These are phyloP conservation scores for Erinaceus europaeus DNA, from an alignment of 2,113 vertebrate genomes.

Conservation along the genomic window DNA sequence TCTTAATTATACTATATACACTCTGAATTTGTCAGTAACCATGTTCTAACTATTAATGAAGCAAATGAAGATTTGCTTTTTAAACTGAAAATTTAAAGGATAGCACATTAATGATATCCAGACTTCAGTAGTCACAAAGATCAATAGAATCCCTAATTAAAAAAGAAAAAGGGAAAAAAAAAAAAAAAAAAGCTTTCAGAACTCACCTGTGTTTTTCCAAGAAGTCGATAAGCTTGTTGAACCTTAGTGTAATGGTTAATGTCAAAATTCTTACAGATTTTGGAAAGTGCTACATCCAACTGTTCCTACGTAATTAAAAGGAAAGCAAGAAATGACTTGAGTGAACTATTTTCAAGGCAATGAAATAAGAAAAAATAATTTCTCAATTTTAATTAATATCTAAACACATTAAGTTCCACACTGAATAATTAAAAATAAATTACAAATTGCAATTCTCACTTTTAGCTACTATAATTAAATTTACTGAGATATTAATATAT, in stretches of 20 bases:
- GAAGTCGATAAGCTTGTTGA: conserved; percentile 95
- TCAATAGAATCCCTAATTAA: not conserved
- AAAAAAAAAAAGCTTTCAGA: conserved; percentile 11
- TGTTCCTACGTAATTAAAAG: conserved; percentile 88
- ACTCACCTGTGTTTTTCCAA: conserved; percentile 98
- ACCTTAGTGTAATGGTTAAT: conserved; percentile 96
- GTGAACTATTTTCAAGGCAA: not conserved
- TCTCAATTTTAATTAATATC: conserved; percentile 12
- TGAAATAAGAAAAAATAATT: not conserved
- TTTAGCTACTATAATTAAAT: conserved; percentile 21
- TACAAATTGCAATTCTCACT: conserved; percentile 1
- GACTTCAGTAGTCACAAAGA: conserved; percentile 11
- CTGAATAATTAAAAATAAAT: not conserved
- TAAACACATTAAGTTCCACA: not conserved
- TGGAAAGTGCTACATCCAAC: conserved; percentile 95
- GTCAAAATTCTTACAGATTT: conserved; percentile 99
- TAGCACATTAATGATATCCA: not conserved
- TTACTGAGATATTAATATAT: not conserved
- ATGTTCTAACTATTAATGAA: not conserved
- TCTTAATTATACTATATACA: not conserved
- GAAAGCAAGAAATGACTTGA: not conserved
- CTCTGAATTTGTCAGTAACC: not conserved
- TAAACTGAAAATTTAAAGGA: conserved; percentile 9
- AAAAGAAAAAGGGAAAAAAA: not conserved
- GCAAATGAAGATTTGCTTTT: not conserved